Conservation (phyloP, 2,797 vertebrate species). For the Poeciliopsis gracilis region DNA sequence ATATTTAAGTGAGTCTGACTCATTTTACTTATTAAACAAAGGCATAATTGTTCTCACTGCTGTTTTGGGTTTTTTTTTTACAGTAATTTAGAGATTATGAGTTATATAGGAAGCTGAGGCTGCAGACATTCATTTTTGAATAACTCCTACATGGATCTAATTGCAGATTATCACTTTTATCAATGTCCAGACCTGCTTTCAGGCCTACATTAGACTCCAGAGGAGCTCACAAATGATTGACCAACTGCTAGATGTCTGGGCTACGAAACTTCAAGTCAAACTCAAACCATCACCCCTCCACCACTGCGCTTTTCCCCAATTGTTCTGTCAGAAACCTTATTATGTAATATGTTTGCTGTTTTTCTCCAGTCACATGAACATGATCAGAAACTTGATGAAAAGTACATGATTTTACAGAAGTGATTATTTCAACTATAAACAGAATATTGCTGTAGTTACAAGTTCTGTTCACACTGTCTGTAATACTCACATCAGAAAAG, state of each 20-base stretch:
- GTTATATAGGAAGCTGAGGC: not conserved
- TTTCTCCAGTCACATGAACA: not conserved
- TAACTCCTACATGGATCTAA: not conserved
- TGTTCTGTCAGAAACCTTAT: not conserved
- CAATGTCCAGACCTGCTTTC: not conserved
- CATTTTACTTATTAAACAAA: constrained; percentile 39
- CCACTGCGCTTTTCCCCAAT: not conserved
- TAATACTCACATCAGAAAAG: not conserved
- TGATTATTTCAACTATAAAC: not conserved
- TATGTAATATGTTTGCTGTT: not conserved
- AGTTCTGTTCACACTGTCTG: not conserved
- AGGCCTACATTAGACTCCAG: not conserved
- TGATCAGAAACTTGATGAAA: not conserved
- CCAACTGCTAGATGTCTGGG: not conserved
- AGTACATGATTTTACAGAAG: not conserved
- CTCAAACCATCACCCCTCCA: not conserved
- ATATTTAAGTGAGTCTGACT: constrained; percentile 9
- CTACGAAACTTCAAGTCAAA: not conserved
- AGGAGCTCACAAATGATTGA: not conserved
- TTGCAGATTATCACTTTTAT: not conserved
- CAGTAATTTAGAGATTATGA: not conserved
- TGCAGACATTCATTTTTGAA: not conserved
- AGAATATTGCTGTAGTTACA: not conserved
- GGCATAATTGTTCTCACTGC: not conserved
- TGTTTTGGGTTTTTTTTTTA: not conserved